Evolutionary conservation across 2,888 invertebrate genomes (phyloP).

Genomic region (Macrophya alboannulata): DNA sequence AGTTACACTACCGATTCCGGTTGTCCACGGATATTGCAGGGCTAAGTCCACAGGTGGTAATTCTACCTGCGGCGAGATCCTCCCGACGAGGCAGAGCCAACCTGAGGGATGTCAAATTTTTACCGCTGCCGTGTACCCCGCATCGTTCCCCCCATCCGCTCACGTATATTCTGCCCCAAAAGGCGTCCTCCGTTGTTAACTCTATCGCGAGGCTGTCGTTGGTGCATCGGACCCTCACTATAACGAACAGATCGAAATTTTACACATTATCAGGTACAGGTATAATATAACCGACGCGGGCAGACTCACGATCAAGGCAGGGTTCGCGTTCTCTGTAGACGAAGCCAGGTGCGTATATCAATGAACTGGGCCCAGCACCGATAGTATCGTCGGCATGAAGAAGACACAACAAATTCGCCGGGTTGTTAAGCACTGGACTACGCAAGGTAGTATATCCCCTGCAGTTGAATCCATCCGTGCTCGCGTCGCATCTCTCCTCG

Average conservation of each 20-base stretch:
- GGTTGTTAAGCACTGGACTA: conserved; percentile 70
- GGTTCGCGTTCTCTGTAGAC: conserved; percentile 91
- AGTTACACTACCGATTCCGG: conserved; percentile 72
- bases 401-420: conserved; percentile 81
- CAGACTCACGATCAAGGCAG: conserved; percentile 90
- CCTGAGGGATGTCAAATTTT: conserved; percentile 81
- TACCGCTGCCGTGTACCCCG: conserved; percentile 83
- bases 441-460: conserved; percentile 84
- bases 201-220: conserved; percentile 86
- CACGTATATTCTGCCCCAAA: conserved; percentile 89
- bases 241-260: conserved; percentile 63
- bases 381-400: conserved; percentile 92
- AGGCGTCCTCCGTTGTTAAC: conserved; percentile 80
- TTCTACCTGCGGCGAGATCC: conserved; percentile 63
- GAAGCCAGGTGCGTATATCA: conserved; percentile 83
- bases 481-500: conserved; percentile 84
- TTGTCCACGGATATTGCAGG: conserved; percentile 75
- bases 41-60: conserved; percentile 73
- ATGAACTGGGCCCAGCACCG: conserved; percentile 88
- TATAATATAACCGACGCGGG: neutral
- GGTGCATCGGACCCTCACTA: conserved; percentile 91
- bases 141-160: conserved; percentile 90
- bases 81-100: conserved; percentile 82
- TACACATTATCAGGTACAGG: neutral
- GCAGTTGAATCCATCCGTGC: conserved; percentile 85